Base-by-base conservation (phyloP, 2,113 vertebrate genomes). In the Gadus macrocephalus region DNA sequence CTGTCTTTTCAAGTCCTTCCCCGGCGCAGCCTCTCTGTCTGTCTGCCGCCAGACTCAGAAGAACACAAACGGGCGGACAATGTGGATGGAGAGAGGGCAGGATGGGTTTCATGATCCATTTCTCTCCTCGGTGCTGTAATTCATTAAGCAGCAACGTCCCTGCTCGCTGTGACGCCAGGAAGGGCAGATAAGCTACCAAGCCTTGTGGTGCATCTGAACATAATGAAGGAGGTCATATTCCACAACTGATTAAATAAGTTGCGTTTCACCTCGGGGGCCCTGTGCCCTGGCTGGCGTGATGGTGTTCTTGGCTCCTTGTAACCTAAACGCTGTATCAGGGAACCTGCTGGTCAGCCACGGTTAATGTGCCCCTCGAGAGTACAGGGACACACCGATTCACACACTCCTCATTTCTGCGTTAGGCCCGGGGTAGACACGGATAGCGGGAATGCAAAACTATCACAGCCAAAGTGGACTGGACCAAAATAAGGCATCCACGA, bases 91-190 rank as follows among this genome's bases (percentile, higher is more conserved):
- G 6, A 67, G 53, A 77, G 14, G 16, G 55, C 15, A 6, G 14
- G 55, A 58, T 73, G 64, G 49, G 56, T 69, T 66, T 20, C 77
- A 56, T 35, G n/a, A 17, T 71, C 63, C 35, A 38, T 70, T 69
- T 3, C 42, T 7, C 61, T 80, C 20, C 67, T 78, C 72, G 72
- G 49, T 14, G 0, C 65, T 69, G 71, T 85, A 78, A 87, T 89
- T 86, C 80, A 89, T 86, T 81, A 59, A 86, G 84, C 74, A 76
- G 17, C 56, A 49, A 49, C 70, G 70, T 78, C 64, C 73, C 64
- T 25, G 69, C 64, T 85, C 70, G 71, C 22, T 74, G 62, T 75
- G 62, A 80, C 63, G 75, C 68, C 76, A 66, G 69, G 64, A 76
- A 55, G 72, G 62, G 60, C 28, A 79, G 78, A 77, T 20, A 71